Percentiles rank a stretch among this genome's conserved stretches.
Conservation (phyloP, 2,888 invertebrate species). For the Priocnemis perturbator region DNA sequence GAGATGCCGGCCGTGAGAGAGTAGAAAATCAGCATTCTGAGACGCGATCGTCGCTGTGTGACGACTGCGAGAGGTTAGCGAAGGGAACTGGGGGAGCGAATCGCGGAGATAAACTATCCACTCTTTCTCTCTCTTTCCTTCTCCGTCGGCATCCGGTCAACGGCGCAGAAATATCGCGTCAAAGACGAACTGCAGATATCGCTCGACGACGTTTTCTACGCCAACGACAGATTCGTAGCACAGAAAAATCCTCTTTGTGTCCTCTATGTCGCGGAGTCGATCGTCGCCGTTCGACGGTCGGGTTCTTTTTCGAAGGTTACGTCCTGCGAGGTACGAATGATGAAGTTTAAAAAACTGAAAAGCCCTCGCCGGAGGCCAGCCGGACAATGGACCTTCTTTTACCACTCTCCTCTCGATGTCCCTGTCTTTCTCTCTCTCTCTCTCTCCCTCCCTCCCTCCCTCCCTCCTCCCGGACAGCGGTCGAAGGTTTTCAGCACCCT, state of each 20-base stretch:
- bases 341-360: slow-evolving; percentile 31
- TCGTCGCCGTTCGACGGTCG: not conserved
- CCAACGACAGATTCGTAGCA: not conserved
- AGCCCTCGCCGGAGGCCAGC: slow-evolving; percentile 37
- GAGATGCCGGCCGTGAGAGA: not conserved
- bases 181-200: too few relatives aligned
- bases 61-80: not conserved
- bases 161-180: too few relatives aligned
- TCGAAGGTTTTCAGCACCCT: slow-evolving; percentile 67
- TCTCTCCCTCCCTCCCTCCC: too few relatives aligned
- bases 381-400: slow-evolving; percentile 43
- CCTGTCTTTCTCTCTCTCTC: slow-evolving; percentile 13
- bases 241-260: not conserved
- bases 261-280: not conserved
- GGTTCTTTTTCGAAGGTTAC: not conserved
- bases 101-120: too few relatives aligned
- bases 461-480: slow-evolving; percentile 40
- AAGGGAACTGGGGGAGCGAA: too few relatives aligned
- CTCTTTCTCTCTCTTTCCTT: too few relatives aligned
- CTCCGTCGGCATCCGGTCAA: not conserved
- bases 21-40: not conserved
- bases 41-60: not conserved
- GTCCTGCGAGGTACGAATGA: not conserved
- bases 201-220: too few relatives aligned
- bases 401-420: slow-evolving; percentile 13